Evolutionary conservation across 2,113 vertebrate species (phyloP).

Genomic region (Boulengeromyrus knoepffleri): DNA sequence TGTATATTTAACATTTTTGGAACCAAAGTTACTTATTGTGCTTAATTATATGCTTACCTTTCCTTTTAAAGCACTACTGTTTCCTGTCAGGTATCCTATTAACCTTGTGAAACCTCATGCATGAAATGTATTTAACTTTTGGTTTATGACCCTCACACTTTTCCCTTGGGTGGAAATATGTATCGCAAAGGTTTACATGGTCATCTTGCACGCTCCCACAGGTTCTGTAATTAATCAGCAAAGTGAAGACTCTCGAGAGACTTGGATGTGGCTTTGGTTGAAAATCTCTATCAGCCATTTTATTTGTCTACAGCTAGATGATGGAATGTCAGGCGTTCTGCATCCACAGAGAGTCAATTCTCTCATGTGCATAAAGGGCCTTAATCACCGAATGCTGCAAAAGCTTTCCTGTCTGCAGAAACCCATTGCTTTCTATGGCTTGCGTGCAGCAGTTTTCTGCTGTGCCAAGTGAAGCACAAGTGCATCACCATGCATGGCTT

Average conservation of each 20-base stretch:
- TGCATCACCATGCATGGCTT: background rate
- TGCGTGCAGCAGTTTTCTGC: background rate
- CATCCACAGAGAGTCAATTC: background rate
- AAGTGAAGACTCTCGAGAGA: conserved; percentile 1
- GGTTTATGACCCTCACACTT: background rate
- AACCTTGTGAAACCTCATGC: background rate
- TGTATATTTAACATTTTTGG: background rate
- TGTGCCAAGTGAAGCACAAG: background rate
- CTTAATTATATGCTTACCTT: background rate
- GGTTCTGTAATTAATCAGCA: background rate
- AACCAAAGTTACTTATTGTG: background rate
- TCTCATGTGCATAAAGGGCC: background rate
- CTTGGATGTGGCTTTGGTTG: background rate
- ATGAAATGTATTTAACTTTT: background rate
- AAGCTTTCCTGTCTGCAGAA: background rate
- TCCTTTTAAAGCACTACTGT: background rate
- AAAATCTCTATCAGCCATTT: background rate
- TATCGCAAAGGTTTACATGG: background rate
- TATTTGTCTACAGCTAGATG: background rate
- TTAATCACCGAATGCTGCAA: background rate
- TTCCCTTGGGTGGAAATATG: background rate
- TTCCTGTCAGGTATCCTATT: background rate
- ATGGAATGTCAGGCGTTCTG: background rate
- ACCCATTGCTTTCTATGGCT: background rate
- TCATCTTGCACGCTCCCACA: background rate